Base-by-base conservation (phyloP, 1,140 invertebrate genomes). In the Parasteatoda tepidariorum region DNA sequence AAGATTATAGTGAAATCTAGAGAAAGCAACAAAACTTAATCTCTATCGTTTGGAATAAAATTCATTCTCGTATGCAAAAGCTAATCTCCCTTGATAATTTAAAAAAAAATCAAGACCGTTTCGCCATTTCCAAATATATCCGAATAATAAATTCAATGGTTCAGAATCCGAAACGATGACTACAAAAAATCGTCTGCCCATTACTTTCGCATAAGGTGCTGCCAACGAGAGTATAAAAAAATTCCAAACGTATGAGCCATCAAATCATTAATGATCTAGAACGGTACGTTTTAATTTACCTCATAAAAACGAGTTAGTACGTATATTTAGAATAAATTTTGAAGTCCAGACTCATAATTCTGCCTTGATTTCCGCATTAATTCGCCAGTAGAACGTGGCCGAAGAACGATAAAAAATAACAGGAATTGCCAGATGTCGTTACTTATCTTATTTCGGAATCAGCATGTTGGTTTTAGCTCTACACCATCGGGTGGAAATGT, bases 181-280 rank as follows among this genome's bases (percentile, higher is more conserved):
- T 22, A 9, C 22, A 41, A 41, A 67, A 67, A 15, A 67, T 38
- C 33, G 6, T 67, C 38, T 41, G 38, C 33, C n/a, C 66, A 67
- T 67, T 66, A 41, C 6, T 41, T 41, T 28, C 22, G 5, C 38
- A n/a, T n/a, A n/a, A n/a, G n/a, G n/a, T n/a, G 30, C 6, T 67
- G 33, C 7, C 22, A 41, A 13, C 41, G 34, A 34, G 15, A 34
- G 11, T 11, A 22, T 24, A 41, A 48, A 34, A 67, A 71, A 30
- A 71, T 54, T 13, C n/a, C 2, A 9, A 15, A 0, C 26, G 34
- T n/a, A n/a, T n/a, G 26, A 31, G 26, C 15, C 68, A 71, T 71
- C 48, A 54, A 71, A 71, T 41, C 30, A 71, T 71, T 71, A 71
- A 71, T 55, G 68, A 71, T 55, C 11, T 71, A 18, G 68, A 55